Evolutionary conservation across 2,888 invertebrate genomes (phyloP), one percentile per base, ranked within the genome.

Genomic region (Macroteleia sp.): DNA sequence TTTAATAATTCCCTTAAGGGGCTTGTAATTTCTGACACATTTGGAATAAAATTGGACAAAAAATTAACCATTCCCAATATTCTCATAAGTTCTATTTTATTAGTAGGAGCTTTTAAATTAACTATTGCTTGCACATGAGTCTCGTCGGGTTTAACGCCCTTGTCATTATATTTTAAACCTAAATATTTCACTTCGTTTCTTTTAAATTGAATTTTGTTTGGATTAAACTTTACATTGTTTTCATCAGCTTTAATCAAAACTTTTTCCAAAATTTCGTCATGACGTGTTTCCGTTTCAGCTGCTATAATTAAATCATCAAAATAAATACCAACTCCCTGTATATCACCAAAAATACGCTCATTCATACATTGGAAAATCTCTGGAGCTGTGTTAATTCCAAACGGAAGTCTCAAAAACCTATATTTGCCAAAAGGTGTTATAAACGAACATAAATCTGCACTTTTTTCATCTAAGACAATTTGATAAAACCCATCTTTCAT

Each of bases 1-100:
- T 80, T 84, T n/a, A 69, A 66, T 16, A 84, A 44, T 19, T 80
- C 75, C 16, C 84, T 61, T 12, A 84, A 52, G 2, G 67, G 61
- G 14, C 36, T 50, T n/a, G 78, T 74, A 14, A 78, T 5, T 16
- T 77, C 56, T 14, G 81, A 76, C 19, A 82, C 25, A 64, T 83
- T 71, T 2, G 74, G 66, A 25, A 48, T 48, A 48, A 46, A 62
- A 1, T 25, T 48, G 16, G 62, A 1, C 16, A 62, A 25, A 48
- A 20, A 62, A 9, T 48, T 62, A 25, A 62, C 14, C 62, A 62
- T 62, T 3, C 48, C 48, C 25, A 62, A 22, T 77, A 77, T 75
- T 64, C 48, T 41, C 19, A 77, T 14, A 9, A 62, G 14, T 6
- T 62, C 62, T 20, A 1, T 5, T 61, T 34, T 46, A 16, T 61